Conservation (phyloP, 2,113 vertebrate species). For the Pelusios castaneus region DNA sequence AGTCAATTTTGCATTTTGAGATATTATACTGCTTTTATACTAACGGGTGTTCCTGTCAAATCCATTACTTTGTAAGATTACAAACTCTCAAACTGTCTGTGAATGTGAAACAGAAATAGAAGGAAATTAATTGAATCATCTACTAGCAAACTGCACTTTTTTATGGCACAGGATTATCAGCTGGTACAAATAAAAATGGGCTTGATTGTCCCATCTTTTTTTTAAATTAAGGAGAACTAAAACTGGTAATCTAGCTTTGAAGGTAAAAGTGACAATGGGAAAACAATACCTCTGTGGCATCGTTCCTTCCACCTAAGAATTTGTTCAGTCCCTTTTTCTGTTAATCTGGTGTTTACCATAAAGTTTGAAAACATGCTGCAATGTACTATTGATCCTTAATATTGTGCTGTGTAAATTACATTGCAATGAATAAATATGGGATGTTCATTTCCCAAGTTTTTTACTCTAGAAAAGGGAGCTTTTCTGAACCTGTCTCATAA, state of each 20-base stretch:
- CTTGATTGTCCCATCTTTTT: neutral
- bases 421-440: too few species aligned
- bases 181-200: neutral
- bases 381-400: too few species aligned
- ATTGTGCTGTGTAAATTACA: too few species aligned
- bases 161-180: neutral
- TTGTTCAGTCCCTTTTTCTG: neutral
- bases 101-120: neutral
- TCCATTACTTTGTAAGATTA: neutral
- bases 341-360: too few species aligned
- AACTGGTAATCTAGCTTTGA: neutral
- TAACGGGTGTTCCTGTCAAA: neutral
- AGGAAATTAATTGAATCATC: neutral
- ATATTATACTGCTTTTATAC: neutral
- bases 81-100: neutral
- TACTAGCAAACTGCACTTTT: neutral
- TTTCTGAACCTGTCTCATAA: too few species aligned
- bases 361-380: too few species aligned
- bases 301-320: neutral
- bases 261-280: neutral
- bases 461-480: too few species aligned
- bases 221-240: neutral
- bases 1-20: neutral
- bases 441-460: too few species aligned
- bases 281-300: neutral